Conservation (phyloP, 1,140 invertebrate species). For the Drosophila bipectinata region DNA sequence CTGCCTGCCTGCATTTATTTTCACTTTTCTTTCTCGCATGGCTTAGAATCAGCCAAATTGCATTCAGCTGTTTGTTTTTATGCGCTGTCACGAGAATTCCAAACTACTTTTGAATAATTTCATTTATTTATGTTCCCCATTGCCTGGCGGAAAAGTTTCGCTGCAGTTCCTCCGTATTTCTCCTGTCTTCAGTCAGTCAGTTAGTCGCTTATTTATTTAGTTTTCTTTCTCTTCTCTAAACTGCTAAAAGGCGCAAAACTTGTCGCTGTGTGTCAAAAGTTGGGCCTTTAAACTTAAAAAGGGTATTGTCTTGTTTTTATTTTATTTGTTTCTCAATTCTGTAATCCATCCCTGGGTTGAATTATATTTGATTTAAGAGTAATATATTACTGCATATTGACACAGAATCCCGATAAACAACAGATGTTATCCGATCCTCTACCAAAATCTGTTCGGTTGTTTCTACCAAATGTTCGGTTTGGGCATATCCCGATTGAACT, state of each 20-base stretch:
- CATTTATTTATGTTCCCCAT: slow-evolving; percentile 75
- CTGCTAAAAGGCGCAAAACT: slow-evolving; percentile 54
- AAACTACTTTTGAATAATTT: slow-evolving; percentile 78
- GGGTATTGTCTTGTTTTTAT: background rate
- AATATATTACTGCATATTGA: too few species aligned
- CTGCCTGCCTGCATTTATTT: slow-evolving; percentile 46
- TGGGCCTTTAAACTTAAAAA: slow-evolving; percentile 19
- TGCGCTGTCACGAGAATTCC: slow-evolving; percentile 75
- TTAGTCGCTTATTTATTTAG: slow-evolving; percentile 77
- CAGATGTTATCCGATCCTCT: background rate
- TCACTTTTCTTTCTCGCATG: slow-evolving; percentile 63
- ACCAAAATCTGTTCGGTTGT: too few species aligned
- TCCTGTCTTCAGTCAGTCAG: slow-evolving; percentile 47
- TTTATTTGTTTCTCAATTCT: background rate
- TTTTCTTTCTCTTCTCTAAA: slow-evolving; percentile 58
- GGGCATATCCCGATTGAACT: background rate
- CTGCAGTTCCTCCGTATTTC: slow-evolving; percentile 29
- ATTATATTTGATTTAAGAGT: background rate
- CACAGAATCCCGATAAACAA: too few species aligned
- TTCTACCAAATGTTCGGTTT: background rate
- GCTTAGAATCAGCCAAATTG: slow-evolving; percentile 67
- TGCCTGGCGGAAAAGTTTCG: slow-evolving; percentile 56
- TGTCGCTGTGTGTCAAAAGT: slow-evolving; percentile 70
- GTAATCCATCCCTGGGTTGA: background rate
- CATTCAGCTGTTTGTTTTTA: slow-evolving; percentile 77